Evolutionary conservation across 2,888 invertebrate species (phyloP).

Genomic region (Acrobasis repandana): DNA sequence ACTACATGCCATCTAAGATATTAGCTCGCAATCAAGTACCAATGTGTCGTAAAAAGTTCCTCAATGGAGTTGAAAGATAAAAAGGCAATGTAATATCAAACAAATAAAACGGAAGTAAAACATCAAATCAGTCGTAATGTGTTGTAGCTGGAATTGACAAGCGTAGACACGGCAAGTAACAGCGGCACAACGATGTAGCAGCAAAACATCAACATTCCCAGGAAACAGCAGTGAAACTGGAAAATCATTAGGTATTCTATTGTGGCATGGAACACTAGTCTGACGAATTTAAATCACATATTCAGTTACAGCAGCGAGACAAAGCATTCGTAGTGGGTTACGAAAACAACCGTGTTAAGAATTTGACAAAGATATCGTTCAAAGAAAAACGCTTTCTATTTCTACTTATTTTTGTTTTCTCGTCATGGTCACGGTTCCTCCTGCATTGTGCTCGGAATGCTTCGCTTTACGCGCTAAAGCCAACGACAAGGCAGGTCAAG

Average conservation of each 20-base stretch:
- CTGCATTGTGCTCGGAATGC: slow-evolving; percentile 31
- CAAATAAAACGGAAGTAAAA: slow-evolving; percentile 4
- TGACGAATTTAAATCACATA: slow-evolving; percentile 29
- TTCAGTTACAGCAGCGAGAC: slow-evolving; percentile 24
- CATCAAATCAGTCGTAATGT: background rate
- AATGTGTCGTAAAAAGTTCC: background rate
- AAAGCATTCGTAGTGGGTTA: slow-evolving; percentile 25
- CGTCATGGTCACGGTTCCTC: slow-evolving; percentile 42
- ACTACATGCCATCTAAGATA: no score
- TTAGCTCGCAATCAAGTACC: background rate
- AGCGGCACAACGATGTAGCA: slow-evolving; percentile 22
- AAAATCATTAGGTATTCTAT: slow-evolving; percentile 48
- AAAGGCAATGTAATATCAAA: background rate
- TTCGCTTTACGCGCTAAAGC: slow-evolving; percentile 39
- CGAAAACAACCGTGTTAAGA: slow-evolving; percentile 24
- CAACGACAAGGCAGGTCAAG: slow-evolving; percentile 45
- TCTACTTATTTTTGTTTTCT: slow-evolving; percentile 42
- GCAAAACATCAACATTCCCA: slow-evolving; percentile 49
- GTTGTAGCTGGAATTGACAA: slow-evolving; percentile 20
- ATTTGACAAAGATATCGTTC: slow-evolving; percentile 25
- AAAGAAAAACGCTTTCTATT: slow-evolving; percentile 33
- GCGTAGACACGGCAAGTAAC: slow-evolving; percentile 7
- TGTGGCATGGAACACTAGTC: slow-evolving; percentile 30
- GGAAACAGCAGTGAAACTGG: slow-evolving; percentile 53
- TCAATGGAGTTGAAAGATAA: background rate